Percentiles rank a stretch among this genome's conserved stretches.
These are phyloP conservation scores for Trissolcus brochymenae DNA, from an alignment of 2,888 invertebrate species.

Conservation along the genomic window DNA sequence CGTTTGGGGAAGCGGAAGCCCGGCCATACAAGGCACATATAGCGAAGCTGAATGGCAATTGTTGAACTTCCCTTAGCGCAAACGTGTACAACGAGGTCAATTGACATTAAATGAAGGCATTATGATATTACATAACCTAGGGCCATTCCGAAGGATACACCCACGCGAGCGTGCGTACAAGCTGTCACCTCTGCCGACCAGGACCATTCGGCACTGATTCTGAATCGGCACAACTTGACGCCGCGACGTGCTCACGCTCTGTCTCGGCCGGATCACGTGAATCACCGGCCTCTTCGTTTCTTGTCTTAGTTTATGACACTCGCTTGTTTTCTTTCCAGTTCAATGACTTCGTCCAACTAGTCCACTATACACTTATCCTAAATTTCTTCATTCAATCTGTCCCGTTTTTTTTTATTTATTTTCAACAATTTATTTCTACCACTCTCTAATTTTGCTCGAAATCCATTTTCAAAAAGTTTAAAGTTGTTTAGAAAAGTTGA, in stretches of 20 bases:
- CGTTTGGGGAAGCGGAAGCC: not conserved
- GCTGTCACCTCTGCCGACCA: conserved; percentile 43
- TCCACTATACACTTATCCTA: not conserved
- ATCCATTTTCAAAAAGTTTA: too few relatives aligned
- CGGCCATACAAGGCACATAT: conserved; percentile 26
- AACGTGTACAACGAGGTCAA: conserved; percentile 76
- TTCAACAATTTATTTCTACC: not conserved
- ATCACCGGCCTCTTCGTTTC: conserved; percentile 20
- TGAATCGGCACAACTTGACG: conserved; percentile 43
- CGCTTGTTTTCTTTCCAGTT: conserved; percentile 45
- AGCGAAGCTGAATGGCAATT: conserved; percentile 74
- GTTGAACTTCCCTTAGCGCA: conserved; percentile 76
- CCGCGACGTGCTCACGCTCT: conserved; percentile 16
- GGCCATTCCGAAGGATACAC: conserved; percentile 75
- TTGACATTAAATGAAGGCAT: conserved; percentile 75
- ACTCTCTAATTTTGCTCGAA: too few relatives aligned
- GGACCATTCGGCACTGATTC: conserved; percentile 47
- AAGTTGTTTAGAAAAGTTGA: too few relatives aligned
- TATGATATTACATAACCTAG: conserved; percentile 75
- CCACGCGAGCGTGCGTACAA: conserved; percentile 62
- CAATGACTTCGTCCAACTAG: conserved; percentile 42
- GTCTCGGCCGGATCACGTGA: conserved; percentile 50
- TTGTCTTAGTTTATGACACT: conserved; percentile 27
- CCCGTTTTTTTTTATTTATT: not conserved
- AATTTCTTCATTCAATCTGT: too few relatives aligned